phyloP scores from a whole-genome alignment of 2,888 invertebrate species.

The Epicampocera succincta region DNA sequence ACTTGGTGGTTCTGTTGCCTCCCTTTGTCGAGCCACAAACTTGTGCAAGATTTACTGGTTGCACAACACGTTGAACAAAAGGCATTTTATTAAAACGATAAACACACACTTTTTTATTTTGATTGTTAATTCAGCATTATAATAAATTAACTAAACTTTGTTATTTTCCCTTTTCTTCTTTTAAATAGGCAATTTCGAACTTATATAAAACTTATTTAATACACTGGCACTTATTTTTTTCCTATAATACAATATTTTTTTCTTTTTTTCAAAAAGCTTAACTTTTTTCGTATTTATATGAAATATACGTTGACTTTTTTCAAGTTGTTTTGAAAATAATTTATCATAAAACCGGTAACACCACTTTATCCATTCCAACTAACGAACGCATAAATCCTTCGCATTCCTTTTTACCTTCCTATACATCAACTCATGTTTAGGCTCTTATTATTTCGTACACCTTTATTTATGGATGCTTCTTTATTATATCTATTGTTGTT shows the following conservation, averaged over 20 bases:
- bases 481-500: slow-evolving; percentile 36
- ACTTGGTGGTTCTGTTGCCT: slow-evolving; percentile 69
- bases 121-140: slow-evolving; percentile 31
- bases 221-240: slow-evolving; percentile 58
- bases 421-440: slow-evolving; percentile 15
- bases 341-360: slow-evolving; percentile 61
- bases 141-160: slow-evolving; percentile 7
- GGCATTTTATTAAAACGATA: slow-evolving; percentile 85
- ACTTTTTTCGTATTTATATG: slow-evolving; percentile 2
- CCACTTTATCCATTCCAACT: slow-evolving; percentile 64
- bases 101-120: slow-evolving; percentile 3
- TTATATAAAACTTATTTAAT: slow-evolving; percentile 15
- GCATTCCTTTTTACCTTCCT: slow-evolving; percentile 69
- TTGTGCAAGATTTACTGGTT: slow-evolving; percentile 90
- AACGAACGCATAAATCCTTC: slow-evolving; percentile 66
- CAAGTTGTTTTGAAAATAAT: slow-evolving; percentile 10
- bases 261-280: slow-evolving; percentile 23
- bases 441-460: slow-evolving; percentile 59
- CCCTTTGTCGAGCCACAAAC: slow-evolving; percentile 71
- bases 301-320: slow-evolving; percentile 5
- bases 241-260: no score
- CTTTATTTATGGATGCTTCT: slow-evolving; percentile 56
- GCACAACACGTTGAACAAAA: slow-evolving; percentile 92
- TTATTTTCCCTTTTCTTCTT: slow-evolving; percentile 17
- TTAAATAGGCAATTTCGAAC: background rate